A percentile compares a stretch with the other conserved stretches of the same genome.
phyloP scores from a whole-genome alignment of 2,113 vertebrate species.

The Dasyornis broadbenti region DNA sequence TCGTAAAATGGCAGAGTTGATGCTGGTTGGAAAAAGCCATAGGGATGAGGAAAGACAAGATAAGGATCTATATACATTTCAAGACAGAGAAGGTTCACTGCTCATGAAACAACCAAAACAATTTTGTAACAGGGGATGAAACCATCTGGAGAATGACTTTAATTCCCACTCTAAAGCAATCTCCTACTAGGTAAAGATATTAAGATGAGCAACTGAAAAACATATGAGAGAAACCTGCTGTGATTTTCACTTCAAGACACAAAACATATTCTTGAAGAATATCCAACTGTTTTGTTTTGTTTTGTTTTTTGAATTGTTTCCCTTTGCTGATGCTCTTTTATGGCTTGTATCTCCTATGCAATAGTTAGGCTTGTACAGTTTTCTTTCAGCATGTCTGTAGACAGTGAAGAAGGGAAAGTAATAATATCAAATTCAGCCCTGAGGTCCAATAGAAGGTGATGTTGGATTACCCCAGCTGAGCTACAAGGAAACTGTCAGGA shows the following conservation, averaged over 20 bases:
- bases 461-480: background rate
- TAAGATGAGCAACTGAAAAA: background rate
- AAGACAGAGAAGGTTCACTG: background rate
- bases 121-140: constrained; percentile 29
- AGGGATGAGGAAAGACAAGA: background rate
- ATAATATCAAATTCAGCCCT: background rate
- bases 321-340: background rate
- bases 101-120: background rate
- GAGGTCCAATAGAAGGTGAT: background rate
- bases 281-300: background rate
- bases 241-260: constrained; percentile 3
- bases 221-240: background rate
- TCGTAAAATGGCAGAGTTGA: background rate
- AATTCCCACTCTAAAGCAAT: constrained; percentile 1
- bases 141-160: constrained; percentile 35
- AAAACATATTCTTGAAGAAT: background rate
- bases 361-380: background rate
- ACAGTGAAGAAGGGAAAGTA: background rate
- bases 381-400: background rate
- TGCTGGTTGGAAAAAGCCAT: constrained; percentile 10
- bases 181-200: background rate
- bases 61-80: background rate
- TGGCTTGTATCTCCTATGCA: background rate
- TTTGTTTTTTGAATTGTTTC: background rate
- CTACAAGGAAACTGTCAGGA: background rate